Evolutionary conservation across 2,888 invertebrate genomes (phyloP), one percentile per base, ranked within the genome.

Genomic region (Macrosoma leucophasiata): DNA sequence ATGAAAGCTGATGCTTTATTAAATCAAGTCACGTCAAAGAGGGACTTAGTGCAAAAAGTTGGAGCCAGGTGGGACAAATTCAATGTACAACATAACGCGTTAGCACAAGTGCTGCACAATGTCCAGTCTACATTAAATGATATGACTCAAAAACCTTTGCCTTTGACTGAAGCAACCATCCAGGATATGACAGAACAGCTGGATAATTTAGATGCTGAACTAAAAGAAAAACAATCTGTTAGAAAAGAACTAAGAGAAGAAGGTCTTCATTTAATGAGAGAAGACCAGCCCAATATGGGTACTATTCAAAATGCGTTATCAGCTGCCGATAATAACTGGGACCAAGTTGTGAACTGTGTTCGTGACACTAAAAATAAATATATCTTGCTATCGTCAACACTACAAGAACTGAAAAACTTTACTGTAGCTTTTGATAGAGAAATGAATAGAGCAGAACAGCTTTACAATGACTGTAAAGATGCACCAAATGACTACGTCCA

Each of bases 51-150:
- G 5, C 88, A 91, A 52, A 90, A 90, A 67, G 86, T 94, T 32
- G 89, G 89, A 12, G 87, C 90, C 11, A 87, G 92, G 39, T 94
- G 94, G 90, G 88, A 90, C 39, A 90, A 91, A 46, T 96, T 96
- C 66, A 89, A 90, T 48, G 75, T 88, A 5, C 76, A 92, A 35
- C 92, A 95, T 52, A 88, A 90, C 41, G 87, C 89, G 44, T 84
- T 95, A 18, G 86, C 87, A 1, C 84, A 90, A 51, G 87, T 89
- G 11, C 79, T 93, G 35, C 84, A 90, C 33, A 77, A 77, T 24
- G 86, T 87, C 1, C 88, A 89, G 54, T 68, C 76, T 0, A 73
- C 79, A 23, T 62, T 91, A 1, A 86, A 86, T 50, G 84, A 86
- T 34, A 86, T 90, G 58, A 81, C 87, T 10, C 85, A 85, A 32